Evolutionary conservation across 2,113 vertebrate genomes (phyloP), one percentile per base, ranked within the genome.

Genomic region (Merops nubicus): DNA sequence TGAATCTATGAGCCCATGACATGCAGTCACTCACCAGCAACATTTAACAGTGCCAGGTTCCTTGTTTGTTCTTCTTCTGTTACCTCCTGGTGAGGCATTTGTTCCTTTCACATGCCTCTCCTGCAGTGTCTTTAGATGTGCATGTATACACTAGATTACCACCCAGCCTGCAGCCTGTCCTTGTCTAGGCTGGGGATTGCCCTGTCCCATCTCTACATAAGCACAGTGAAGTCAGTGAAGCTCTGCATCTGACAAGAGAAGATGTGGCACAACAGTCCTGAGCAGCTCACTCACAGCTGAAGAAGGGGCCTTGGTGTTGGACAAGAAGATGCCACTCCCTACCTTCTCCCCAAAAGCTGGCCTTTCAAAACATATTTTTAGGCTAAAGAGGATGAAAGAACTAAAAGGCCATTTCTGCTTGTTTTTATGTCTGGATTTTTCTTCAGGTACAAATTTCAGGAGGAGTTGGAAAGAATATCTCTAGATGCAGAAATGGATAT

Each of bases 161-260:
- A 84, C 19, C 6, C 31, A 78, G 22, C 25, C 72, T 33, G 38
- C 29, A 94, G 62, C 28, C 72, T 73, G 23, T 50, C 26, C 87
- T 78, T 56, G 40, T 56, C 60, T 43, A 64, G 34, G 29, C 63
- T 38, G 43, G 68, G 40, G 34, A 72, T 13, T 68, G 47, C 7
- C 47, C 38, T 62, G 47, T 48, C 34, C 23, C 31, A 8, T 43
- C 11, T 40, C 51, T 50, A 40, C 17, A 31, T 5, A 4, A 75
- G 70, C 47, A 75, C 15, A 43, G 65, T 28, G 29, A 93, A 93
- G 38, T 36, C 47, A 60, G 51, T 67, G 38, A 96, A 84, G 73
- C 62, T 80, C 68, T 68, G 34, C 77, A 68, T 62, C 51, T 10
- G 0, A 43, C 2, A 3, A 63, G 34, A 79, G 22, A 86, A 76